Percentiles rank a stretch among this genome's conserved stretches.
These are phyloP conservation scores for Bovichtus variegatus DNA, from an alignment of 2,797 vertebrate species.

Conservation along the genomic window DNA sequence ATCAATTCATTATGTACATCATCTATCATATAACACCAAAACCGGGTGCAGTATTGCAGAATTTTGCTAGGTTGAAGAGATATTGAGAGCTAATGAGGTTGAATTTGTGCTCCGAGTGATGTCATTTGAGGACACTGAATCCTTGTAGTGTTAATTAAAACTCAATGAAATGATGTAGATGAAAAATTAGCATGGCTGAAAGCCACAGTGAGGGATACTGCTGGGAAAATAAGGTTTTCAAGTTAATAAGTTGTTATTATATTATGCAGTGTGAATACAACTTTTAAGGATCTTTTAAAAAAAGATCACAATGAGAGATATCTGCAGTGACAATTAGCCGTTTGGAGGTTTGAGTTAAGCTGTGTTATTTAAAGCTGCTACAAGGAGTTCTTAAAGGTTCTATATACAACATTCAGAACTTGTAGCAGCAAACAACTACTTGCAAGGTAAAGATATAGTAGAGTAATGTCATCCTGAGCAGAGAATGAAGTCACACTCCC, in stretches of 20 bases:
- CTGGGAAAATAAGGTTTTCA: constrained; percentile 70
- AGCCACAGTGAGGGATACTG: constrained; percentile 72
- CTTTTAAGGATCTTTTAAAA: constrained; percentile 41
- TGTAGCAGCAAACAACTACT: no score
- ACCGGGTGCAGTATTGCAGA: constrained; percentile 58
- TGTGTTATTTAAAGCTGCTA: not conserved
- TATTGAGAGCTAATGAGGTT: constrained; percentile 81
- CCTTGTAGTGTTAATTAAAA: constrained; percentile 86
- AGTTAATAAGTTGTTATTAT: constrained; percentile 74
- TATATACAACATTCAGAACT: no score
- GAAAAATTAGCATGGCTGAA: constrained; percentile 77
- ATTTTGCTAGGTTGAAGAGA: constrained; percentile 69
- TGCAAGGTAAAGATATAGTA: no score
- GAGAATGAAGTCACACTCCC: no score
- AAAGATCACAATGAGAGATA: constrained; percentile 26
- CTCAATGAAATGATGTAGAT: constrained; percentile 79
- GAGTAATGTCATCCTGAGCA: no score
- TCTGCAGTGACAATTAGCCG: constrained; percentile 21
- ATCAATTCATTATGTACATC: constrained; percentile 72
- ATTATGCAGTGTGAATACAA: constrained; percentile 43
- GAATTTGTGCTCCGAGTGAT: constrained; percentile 80
- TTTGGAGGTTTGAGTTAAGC: constrained; percentile 24
- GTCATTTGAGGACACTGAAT: constrained; percentile 82
- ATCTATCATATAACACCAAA: constrained; percentile 60
- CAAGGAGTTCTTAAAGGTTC: no score